Conservation (phyloP, 1,140 invertebrate species). For the Tetragnatha versicolor region DNA sequence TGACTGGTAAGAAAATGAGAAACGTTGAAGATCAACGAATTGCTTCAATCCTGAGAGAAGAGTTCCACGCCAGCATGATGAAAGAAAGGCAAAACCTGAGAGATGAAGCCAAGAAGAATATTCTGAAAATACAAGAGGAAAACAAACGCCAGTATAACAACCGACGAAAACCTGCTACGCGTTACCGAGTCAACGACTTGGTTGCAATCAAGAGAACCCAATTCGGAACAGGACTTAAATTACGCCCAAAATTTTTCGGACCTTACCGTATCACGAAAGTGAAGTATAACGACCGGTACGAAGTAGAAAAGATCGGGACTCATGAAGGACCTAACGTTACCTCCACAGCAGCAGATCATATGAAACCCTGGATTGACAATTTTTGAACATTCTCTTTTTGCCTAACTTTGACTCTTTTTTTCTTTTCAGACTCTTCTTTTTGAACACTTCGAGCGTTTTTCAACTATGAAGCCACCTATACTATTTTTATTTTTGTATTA, state of each 20-base stretch:
- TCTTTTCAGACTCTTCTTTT: not conserved
- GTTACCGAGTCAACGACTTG: not conserved
- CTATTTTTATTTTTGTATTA: not conserved
- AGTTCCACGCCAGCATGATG: not conserved
- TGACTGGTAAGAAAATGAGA: no score
- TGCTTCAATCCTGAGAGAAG: not conserved
- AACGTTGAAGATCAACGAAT: no score
- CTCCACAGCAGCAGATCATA: not conserved
- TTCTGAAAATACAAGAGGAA: not conserved
- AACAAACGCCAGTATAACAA: not conserved
- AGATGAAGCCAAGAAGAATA: not conserved
- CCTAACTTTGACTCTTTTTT: not conserved
- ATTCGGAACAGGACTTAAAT: not conserved
- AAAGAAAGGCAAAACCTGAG: not conserved
- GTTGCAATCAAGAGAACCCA: slow-evolving; percentile 6
- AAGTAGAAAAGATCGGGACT: not conserved
- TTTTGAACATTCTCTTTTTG: not conserved
- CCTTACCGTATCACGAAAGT: not conserved
- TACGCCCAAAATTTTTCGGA: slow-evolving; percentile 3
- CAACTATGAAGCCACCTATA: not conserved
- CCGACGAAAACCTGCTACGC: not conserved
- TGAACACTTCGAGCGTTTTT: not conserved
- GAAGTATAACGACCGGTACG: not conserved
- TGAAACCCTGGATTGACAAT: not conserved
- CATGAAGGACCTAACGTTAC: slow-evolving; percentile 2